phyloP scores from a whole-genome alignment of 1,140 invertebrate species.

The Lamellibrachia luymesi region DNA sequence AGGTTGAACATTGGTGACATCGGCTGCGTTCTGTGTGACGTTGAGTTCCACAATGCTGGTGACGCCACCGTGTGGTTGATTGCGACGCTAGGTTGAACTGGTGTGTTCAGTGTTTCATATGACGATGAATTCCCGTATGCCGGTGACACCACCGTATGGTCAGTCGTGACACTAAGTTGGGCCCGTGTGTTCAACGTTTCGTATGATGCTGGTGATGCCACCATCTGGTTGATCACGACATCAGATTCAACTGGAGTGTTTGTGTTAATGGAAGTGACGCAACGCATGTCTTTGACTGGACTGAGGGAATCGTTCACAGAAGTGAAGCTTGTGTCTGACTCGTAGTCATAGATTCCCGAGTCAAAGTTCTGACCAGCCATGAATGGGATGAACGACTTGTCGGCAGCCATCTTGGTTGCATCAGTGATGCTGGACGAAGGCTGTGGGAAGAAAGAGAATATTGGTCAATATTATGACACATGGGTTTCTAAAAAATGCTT shows the following conservation, averaged over 20 bases:
- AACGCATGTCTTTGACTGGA: neutral
- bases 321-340: neutral
- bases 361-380: neutral
- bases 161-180: too few species aligned
- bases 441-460: neutral
- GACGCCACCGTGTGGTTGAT: neutral
- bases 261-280: neutral
- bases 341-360: neutral
- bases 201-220: neutral
- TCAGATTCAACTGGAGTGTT: neutral
- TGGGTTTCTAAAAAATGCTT: neutral
- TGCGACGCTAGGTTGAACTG: neutral
- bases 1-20: neutral
- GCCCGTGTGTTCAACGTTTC: too few species aligned
- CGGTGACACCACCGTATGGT: too few species aligned
- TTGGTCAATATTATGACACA: too few species aligned
- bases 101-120: neutral
- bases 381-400: neutral
- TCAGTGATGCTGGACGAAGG: neutral
- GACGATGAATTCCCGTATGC: too few species aligned
- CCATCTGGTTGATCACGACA: neutral
- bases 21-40: neutral
- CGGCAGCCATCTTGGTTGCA: neutral
- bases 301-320: neutral
- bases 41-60: neutral